phyloP scores from a whole-genome alignment of 2,113 vertebrate genomes.

The Apistogramma diplotaenia region DNA sequence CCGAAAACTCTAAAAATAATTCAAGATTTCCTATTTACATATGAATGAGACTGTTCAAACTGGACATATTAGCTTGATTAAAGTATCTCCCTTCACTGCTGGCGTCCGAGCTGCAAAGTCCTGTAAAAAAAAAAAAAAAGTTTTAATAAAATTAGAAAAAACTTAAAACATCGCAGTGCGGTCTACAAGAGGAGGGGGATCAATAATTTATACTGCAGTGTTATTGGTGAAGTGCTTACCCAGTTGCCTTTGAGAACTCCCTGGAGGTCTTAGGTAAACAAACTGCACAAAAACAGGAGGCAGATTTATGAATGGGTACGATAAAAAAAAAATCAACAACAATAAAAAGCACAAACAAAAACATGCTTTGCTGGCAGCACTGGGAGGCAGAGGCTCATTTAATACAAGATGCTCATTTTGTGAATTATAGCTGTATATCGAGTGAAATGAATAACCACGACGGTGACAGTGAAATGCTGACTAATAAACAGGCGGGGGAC shows the following conservation, averaged over 20 bases:
- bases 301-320: neutral
- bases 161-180: neutral
- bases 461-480: neutral
- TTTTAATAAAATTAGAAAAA: neutral
- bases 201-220: neutral
- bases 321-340: neutral
- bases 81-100: constrained; percentile 11
- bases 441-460: neutral
- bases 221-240: constrained; percentile 21
- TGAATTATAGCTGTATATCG: neutral
- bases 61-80: constrained; percentile 26
- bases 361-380: neutral
- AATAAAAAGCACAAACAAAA: neutral
- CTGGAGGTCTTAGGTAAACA: constrained; percentile 72
- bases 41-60: constrained; percentile 13
- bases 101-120: constrained; percentile 41
- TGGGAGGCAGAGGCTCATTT: neutral
- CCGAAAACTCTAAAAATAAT: constrained; percentile 47
- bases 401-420: neutral
- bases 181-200: neutral
- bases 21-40: constrained; percentile 62
- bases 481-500: neutral
- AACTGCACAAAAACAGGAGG: constrained; percentile 55
- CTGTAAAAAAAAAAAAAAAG: constrained; percentile 12
- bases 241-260: constrained; percentile 29